Percentiles rank a stretch among this genome's conserved stretches.
These are phyloP conservation scores for Xerus rutilus DNA, from an alignment of 2,797 vertebrate genomes.

Conservation along the genomic window DNA sequence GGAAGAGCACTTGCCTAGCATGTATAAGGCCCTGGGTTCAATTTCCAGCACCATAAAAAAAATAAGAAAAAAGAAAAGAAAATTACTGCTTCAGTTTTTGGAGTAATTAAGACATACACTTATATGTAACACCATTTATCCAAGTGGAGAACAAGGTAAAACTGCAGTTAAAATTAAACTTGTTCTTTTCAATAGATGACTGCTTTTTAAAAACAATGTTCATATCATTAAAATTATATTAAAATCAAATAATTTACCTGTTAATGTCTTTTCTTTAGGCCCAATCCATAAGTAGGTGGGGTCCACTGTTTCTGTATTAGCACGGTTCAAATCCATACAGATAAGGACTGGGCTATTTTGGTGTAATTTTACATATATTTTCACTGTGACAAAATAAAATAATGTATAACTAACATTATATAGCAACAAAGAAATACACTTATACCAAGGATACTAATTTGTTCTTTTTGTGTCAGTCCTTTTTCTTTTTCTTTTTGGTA, in stretches of 20 bases:
- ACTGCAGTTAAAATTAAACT: conserved; percentile 56
- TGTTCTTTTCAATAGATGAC: conserved; percentile 37
- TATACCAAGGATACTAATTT: not conserved
- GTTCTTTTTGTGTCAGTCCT: conserved; percentile 57
- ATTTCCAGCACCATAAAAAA: not conserved
- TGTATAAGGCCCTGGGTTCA: not conserved
- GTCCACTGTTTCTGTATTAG: conserved; percentile 86
- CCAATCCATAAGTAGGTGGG: conserved; percentile 87
- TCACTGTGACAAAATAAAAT: conserved; percentile 83
- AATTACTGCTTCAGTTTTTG: conserved; percentile 34
- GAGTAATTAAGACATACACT: conserved; percentile 26
- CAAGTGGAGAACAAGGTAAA: conserved; percentile 26
- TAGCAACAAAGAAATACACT: conserved; percentile 55
- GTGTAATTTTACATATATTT: conserved; percentile 87
- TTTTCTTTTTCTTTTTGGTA: not conserved
- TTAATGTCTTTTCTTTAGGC: conserved; percentile 86
- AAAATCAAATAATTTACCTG: conserved; percentile 82
- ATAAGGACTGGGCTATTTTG: conserved; percentile 85
- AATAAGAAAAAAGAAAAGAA: not conserved
- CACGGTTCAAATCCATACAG: conserved; percentile 86
- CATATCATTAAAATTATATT: conserved; percentile 39
- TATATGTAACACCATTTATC: conserved; percentile 34
- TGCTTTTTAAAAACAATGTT: conserved; percentile 48
- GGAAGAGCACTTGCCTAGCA: not conserved
- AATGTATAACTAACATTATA: conserved; percentile 64